Evolutionary conservation across 92 coral and sea anemone species (phyloP).

Genomic region (Paramuricea clavata): DNA sequence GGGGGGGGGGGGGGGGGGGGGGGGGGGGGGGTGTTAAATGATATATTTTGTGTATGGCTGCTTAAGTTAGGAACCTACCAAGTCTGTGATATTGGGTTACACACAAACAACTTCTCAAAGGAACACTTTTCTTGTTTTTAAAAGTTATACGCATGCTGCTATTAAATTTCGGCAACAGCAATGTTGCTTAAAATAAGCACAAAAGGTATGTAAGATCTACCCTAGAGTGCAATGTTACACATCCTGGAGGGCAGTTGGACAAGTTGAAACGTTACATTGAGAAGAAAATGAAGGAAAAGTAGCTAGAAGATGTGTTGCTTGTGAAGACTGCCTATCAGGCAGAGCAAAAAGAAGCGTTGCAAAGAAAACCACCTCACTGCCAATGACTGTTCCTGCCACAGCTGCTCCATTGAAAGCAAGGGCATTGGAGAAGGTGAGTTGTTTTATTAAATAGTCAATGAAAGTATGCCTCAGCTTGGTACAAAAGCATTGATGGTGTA

Average conservation of each 20-base stretch:
- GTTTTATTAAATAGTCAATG: background rate
- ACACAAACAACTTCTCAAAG: no score
- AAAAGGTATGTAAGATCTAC: slow-evolving; percentile 15
- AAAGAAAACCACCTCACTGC: background rate
- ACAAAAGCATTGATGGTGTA: background rate
- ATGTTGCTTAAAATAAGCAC: background rate
- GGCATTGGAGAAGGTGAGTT: background rate
- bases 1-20: no score
- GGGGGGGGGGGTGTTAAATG: no score
- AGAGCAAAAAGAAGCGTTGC: background rate
- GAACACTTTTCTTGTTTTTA: background rate
- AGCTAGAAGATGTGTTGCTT: slow-evolving; percentile 23
- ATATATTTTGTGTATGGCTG: no score
- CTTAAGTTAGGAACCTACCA: no score
- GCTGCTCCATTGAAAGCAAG: background rate
- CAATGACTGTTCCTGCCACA: background rate
- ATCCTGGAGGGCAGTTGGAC: slow-evolving; percentile 49
- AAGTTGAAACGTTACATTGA: slow-evolving; percentile 12
- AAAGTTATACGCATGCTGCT: slow-evolving; percentile 1
- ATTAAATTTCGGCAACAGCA: background rate
- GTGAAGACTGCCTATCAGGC: slow-evolving; percentile 13
- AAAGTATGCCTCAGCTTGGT: background rate
- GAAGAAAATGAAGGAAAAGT: background rate
- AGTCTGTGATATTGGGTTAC: no score
- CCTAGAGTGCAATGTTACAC: background rate